These are phyloP conservation scores for Hydrotaea diabolus DNA, from an alignment of 2,888 invertebrate species.

Conservation along the genomic window DNA sequence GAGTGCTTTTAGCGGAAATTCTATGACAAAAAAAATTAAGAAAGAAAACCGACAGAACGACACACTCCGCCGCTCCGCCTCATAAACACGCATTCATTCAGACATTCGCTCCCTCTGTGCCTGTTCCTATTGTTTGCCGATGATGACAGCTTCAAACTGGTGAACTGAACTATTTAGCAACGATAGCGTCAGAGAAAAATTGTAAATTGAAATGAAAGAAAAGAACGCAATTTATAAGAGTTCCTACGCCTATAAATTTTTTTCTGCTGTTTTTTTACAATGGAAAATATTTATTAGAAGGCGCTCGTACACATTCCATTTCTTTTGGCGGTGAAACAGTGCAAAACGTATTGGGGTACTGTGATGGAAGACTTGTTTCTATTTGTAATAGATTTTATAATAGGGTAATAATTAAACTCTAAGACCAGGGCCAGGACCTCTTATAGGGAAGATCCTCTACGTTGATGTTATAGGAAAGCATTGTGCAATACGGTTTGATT, in stretches of 20 bases:
- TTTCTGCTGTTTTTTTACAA: not conserved
- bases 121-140: not conserved
- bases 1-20: constrained; percentile 28
- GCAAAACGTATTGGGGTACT: not conserved
- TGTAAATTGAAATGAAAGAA: constrained; percentile 13
- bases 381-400: too few species aligned
- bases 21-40: constrained; percentile 33
- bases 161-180: constrained; percentile 26
- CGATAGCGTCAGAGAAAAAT: not conserved
- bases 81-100: constrained; percentile 39
- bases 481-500: too few species aligned
- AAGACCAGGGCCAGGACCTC: too few species aligned
- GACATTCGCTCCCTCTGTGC: not conserved
- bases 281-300: constrained; percentile 4
- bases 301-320: not conserved
- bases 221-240: constrained; percentile 10
- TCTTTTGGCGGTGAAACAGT: not conserved
- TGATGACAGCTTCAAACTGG: not conserved
- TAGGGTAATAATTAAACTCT: too few species aligned
- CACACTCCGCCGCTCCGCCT: not conserved
- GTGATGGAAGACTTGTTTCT: not conserved
- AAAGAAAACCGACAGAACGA: not conserved
- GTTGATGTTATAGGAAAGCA: too few species aligned
- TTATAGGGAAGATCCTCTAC: too few species aligned
- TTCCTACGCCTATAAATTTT: not conserved